Conservation (phyloP, 2,113 vertebrate species). For the Ochotona curzoniae region DNA sequence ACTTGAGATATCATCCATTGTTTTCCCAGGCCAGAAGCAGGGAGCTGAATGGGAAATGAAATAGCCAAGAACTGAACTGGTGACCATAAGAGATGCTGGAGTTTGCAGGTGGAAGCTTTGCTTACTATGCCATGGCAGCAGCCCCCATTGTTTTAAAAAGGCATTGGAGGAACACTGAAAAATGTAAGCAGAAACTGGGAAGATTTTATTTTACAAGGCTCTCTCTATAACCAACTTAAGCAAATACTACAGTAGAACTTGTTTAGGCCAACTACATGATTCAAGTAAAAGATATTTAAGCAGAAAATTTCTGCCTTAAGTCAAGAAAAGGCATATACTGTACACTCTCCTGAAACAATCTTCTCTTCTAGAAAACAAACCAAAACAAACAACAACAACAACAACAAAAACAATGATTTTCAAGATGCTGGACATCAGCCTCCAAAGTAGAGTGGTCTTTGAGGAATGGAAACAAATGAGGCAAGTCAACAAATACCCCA, state of each 20-base stretch:
- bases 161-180: too few relatives aligned
- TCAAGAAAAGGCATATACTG: not conserved
- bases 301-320: slow-evolving; percentile 22
- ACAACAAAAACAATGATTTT: slow-evolving; percentile 20
- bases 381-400: not conserved
- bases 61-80: too few relatives aligned
- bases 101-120: too few relatives aligned
- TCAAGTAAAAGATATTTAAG: slow-evolving; percentile 54
- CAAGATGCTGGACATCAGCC: not conserved
- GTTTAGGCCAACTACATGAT: not conserved
- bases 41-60: too few relatives aligned
- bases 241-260: not conserved
- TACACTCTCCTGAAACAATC: too few relatives aligned
- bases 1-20: too few relatives aligned
- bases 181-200: not conserved
- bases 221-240: not conserved
- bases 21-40: too few relatives aligned
- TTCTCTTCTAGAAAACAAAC: not conserved
- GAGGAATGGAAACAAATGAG: not conserved
- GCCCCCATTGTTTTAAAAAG: too few relatives aligned
- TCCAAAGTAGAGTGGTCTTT: not conserved
- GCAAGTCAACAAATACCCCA: not conserved
- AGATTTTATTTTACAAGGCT: slow-evolving; percentile 42
- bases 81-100: too few relatives aligned
- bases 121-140: too few relatives aligned